phyloP scores from a whole-genome alignment of 2,113 vertebrate species.

The Plotosus lineatus region DNA sequence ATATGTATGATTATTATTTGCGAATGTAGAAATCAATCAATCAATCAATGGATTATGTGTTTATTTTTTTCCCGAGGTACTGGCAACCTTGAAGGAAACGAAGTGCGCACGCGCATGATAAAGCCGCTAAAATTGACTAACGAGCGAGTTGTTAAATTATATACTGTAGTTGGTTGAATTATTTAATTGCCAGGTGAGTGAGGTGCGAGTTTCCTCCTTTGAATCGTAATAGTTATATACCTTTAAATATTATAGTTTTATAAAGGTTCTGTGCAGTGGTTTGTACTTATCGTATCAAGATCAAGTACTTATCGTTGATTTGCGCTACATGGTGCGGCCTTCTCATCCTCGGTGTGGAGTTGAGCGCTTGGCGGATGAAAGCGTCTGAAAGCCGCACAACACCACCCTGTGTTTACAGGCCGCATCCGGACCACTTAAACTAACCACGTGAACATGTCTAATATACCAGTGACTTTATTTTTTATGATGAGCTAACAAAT shows the following conservation, averaged over 20 bases:
- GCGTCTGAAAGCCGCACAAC: not conserved
- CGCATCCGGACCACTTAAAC: not conserved
- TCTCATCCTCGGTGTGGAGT: not conserved
- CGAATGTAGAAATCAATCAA: too few relatives aligned
- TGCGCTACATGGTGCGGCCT: not conserved
- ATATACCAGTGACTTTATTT: not conserved
- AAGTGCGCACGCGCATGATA: conserved; percentile 11
- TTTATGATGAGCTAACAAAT: not conserved
- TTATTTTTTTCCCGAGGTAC: not conserved
- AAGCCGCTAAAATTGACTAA: conserved; percentile 1
- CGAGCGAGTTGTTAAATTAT: not conserved
- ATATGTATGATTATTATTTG: too few relatives aligned
- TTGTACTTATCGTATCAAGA: too few relatives aligned
- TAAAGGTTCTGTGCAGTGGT: not conserved
- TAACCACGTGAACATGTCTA: not conserved
- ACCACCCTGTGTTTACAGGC: not conserved
- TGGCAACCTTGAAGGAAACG: not conserved
- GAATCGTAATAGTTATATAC: not conserved
- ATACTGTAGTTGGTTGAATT: not conserved
- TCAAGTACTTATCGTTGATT: not conserved
- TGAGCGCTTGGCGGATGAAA: not conserved
- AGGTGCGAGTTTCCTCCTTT: not conserved
- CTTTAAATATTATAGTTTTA: not conserved
- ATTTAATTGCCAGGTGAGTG: not conserved
- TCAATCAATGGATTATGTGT: too few relatives aligned